These are phyloP conservation scores for Gymnorhina tibicen DNA, from an alignment of 2,113 vertebrate genomes.

Conservation along the genomic window DNA sequence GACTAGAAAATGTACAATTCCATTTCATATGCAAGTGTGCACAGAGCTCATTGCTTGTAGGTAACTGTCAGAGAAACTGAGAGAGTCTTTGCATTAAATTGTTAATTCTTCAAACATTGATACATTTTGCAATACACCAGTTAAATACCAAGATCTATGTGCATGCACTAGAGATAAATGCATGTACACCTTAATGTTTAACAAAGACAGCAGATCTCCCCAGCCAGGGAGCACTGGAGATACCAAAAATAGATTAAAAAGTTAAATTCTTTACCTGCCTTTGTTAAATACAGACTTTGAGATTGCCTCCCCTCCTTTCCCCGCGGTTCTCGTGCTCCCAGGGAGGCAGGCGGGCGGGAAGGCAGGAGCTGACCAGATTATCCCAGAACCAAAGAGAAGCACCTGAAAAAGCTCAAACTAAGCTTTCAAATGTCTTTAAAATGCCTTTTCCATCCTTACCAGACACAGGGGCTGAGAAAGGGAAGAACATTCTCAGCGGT, in stretches of 20 bases:
- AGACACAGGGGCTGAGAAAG: background rate
- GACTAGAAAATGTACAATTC: constrained; percentile 41
- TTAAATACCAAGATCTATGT: constrained; percentile 40
- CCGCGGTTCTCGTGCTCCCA: background rate
- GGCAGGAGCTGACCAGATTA: background rate
- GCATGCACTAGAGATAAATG: constrained; percentile 26
- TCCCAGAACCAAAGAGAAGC: background rate
- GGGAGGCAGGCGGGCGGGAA: background rate
- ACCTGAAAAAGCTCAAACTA: background rate
- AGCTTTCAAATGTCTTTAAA: background rate
- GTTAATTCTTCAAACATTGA: constrained; percentile 20
- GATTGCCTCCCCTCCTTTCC: background rate
- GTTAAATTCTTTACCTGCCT: constrained; percentile 29
- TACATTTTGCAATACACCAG: constrained; percentile 37
- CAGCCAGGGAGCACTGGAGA: background rate
- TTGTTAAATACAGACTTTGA: constrained; percentile 27
- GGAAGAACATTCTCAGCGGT: background rate
- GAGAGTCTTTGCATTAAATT: constrained; percentile 16
- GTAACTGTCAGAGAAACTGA: background rate
- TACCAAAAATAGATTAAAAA: constrained; percentile 32
- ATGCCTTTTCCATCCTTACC: background rate
- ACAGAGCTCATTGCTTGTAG: background rate
- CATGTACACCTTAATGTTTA: constrained; percentile 30
- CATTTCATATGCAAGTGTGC: background rate
- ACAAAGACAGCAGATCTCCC: constrained; percentile 4